Evolutionary conservation across 2,797 vertebrate genomes (phyloP), one percentile per base, ranked within the genome.

Genomic region (Parambassis ranga): DNA sequence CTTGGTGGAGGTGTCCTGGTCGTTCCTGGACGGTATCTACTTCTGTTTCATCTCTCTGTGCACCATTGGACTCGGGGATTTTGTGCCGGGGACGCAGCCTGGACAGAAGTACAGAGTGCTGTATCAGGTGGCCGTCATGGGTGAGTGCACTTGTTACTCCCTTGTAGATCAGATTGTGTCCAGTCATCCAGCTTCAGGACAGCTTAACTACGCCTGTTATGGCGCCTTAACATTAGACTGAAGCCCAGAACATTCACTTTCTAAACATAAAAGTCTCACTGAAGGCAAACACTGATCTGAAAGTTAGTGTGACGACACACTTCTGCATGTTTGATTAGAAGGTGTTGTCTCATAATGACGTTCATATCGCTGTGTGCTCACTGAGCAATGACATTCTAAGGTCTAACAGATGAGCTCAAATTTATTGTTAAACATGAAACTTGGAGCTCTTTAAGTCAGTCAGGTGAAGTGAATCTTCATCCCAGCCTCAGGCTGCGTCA

Each of bases 31-130:
- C 0, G 94, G 94, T 10, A 73, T 97, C 71, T 97, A 97, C 88
- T 97, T 97, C 88, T 95, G 94, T 44, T 96, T 96, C 85, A 95
- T 97, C 81, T 96, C 96, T 0, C 91, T 97, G 56, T 95, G 93
- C 88, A 96, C 96, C 71, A 95, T 97, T 1, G 96, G 96, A 10
- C 92, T 97, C 3, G 95, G 96, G 0, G 96, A 97, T 61, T 95
- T 93, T 0, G 95, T 97, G 8, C 95, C 95, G 0, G 94, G 91
- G 0, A 91, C 91, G 10, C 87, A 92, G 74, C 83, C 89, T 0
- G 57, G 78, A 2, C 95, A 96, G 89, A 78, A 62, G 30, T 71
- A 92, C 52, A 70, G 91, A 33, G 63, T 83, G 10, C 87, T 97
- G 65, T 97, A 97, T 84, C 96, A 95, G 82, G 65, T 95, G 13